Evolutionary conservation across 2,888 invertebrate species (phyloP).

Genomic region (Leptopterna dolabrata): DNA sequence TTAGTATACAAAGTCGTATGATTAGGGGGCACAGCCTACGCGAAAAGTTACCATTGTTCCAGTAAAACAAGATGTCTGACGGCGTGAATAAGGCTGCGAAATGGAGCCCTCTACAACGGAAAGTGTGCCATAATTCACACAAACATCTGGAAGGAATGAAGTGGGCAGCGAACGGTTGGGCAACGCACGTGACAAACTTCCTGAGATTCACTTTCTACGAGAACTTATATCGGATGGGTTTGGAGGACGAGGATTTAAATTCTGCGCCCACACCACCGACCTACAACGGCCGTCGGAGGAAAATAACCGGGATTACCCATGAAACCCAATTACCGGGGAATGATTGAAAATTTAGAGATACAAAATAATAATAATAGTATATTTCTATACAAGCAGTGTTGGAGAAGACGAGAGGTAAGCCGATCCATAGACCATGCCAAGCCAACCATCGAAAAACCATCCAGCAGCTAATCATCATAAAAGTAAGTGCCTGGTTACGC

Average conservation of each 20-base stretch:
- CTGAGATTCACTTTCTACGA: conserved; percentile 7
- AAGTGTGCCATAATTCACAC: background rate
- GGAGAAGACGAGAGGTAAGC: too few species aligned
- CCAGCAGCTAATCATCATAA: too few species aligned
- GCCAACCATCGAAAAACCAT: too few species aligned
- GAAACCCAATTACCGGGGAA: too few species aligned
- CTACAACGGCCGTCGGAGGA: background rate
- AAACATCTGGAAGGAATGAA: background rate
- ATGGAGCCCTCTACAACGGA: background rate
- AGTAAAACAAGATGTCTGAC: background rate
- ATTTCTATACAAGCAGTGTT: too few species aligned
- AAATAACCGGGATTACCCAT: too few species aligned
- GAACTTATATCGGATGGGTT: background rate
- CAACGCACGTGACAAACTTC: background rate
- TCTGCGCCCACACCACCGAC: background rate
- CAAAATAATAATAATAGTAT: too few species aligned
- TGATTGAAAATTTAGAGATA: too few species aligned
- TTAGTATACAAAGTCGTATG: too few species aligned
- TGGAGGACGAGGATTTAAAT: background rate
- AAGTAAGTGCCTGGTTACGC: too few species aligned
- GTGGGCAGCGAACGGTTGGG: background rate
- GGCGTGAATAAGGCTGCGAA: background rate
- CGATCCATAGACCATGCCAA: too few species aligned
- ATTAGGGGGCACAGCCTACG: background rate
- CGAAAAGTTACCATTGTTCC: background rate